Evolutionary conservation across 1,140 invertebrate genomes (phyloP).

Genomic region (Conopomorpha cramerella): DNA sequence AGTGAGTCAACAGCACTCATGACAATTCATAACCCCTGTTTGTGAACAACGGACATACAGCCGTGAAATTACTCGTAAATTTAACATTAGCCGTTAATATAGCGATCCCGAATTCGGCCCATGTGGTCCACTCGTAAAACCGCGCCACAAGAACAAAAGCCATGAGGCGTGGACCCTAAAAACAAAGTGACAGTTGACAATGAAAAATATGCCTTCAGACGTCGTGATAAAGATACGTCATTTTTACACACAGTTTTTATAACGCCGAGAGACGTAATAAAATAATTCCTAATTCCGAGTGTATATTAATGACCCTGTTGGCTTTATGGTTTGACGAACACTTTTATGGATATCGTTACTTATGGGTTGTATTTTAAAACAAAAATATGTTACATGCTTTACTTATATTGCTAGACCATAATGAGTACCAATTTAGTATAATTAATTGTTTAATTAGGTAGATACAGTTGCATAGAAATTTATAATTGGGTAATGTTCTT

Average conservation of each 20-base stretch:
- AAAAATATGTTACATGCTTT: neutral
- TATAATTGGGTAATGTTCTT: neutral
- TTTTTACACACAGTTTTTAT: conserved; percentile 30
- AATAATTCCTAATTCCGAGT: conserved; percentile 27
- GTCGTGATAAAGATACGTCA: too few relatives aligned
- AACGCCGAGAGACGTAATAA: conserved; percentile 16
- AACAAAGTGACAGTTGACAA: too few relatives aligned
- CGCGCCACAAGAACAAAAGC: too few relatives aligned
- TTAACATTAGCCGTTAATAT: conserved; percentile 47
- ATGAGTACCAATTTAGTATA: too few relatives aligned
- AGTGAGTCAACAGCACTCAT: neutral
- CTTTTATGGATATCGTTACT: conserved; percentile 4
- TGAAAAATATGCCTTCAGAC: too few relatives aligned
- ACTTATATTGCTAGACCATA: too few relatives aligned
- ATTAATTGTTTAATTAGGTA: too few relatives aligned
- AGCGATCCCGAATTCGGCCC: conserved; percentile 27
- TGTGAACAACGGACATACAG: conserved; percentile 34
- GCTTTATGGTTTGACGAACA: conserved; percentile 36
- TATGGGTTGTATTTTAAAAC: neutral
- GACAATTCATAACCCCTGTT: conserved; percentile 15
- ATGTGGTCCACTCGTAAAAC: conserved; percentile 46
- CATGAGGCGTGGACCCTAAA: neutral
- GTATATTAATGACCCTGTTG: conserved; percentile 25
- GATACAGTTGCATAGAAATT: too few relatives aligned
- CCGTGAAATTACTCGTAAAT: conserved; percentile 57